phyloP scores from a whole-genome alignment of 2,888 invertebrate species.

The Marronus borbonicus region DNA sequence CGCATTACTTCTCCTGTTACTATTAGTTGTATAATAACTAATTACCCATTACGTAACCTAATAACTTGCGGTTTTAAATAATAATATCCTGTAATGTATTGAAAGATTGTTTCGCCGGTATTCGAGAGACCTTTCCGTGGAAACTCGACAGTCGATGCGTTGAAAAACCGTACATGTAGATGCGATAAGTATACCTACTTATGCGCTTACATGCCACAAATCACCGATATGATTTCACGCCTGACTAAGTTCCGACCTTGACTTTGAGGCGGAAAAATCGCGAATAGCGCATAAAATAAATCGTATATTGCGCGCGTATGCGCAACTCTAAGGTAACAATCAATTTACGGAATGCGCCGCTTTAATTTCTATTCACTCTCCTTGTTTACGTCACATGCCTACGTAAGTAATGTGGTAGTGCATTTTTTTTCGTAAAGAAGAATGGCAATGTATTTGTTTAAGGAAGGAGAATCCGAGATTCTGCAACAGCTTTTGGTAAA shows the following conservation, averaged over 20 bases:
- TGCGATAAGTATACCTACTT: too few relatives aligned
- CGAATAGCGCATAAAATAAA: slow-evolving; percentile 9
- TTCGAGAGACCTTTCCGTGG: background rate
- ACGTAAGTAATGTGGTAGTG: too few relatives aligned
- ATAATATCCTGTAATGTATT: background rate
- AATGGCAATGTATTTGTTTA: too few relatives aligned
- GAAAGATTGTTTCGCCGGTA: background rate
- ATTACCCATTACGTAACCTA: background rate
- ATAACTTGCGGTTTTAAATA: background rate
- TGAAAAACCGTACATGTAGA: slow-evolving; percentile 2
- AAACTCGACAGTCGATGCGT: background rate
- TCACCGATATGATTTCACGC: slow-evolving; percentile 23
- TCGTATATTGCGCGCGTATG: background rate
- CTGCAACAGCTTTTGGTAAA: too few relatives aligned
- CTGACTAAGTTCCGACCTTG: slow-evolving; percentile 23
- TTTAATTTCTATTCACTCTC: too few relatives aligned
- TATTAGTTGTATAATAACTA: background rate
- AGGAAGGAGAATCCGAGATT: too few relatives aligned
- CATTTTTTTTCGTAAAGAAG: too few relatives aligned
- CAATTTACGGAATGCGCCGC: too few relatives aligned
- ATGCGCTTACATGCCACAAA: background rate
- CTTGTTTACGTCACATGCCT: too few relatives aligned
- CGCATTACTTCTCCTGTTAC: background rate
- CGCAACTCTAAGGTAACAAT: too few relatives aligned
- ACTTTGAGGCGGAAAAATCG: slow-evolving; percentile 25